Evolutionary conservation across 2,888 invertebrate species (phyloP), one percentile per base, ranked within the genome.

Genomic region (Protodeltote pygarga): DNA sequence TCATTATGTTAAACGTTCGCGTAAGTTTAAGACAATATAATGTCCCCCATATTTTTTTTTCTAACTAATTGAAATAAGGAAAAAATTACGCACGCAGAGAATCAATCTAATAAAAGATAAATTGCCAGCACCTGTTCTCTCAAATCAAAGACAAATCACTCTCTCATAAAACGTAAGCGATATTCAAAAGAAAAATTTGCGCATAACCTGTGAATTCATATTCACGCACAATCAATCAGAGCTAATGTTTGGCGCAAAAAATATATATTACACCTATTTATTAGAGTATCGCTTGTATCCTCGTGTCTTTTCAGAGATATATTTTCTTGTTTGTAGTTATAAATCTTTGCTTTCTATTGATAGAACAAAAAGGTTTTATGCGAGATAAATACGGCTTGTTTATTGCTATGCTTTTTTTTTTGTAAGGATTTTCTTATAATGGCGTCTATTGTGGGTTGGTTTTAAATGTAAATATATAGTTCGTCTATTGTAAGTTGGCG

Each of bases 201-300:
- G 17, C 33, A 35, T 29, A 42, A 39, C 33, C 53, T 33, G 35
- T 14, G 17, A 41, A 60, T 45, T 65, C 37, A 58, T 52, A 39
- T 31, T 11, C 33, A 28, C 14, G 11, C 19, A 28, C 31, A 57
- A 59, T 65, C 65, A 62, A 67, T 71, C 63, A 62, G 50, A 51
- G 46, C 54, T 63, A 60, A 67, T 55, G 55, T 19, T 38, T 17
- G 16, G 38, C 40, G 57, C 51, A 58, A 62, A 60, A 65, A 72
- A 71, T 50, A 69, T 54, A 51, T 51, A 62, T 69, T 61, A 63
- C 53, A 49, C 58, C 37, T 58, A 41, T 60, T 51, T 59, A 59
- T 32, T 46, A 51, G 28, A 11, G 35, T 24, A 39, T 29, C 15
- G 25, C n/a, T 25, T 47, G 35, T 25, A 20, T 37, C 21, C 40